A percentile compares a stretch with the other conserved stretches of the same genome.
These are phyloP conservation scores for Bombycilla garrulus DNA, from an alignment of 2,113 vertebrate species.

Conservation along the genomic window DNA sequence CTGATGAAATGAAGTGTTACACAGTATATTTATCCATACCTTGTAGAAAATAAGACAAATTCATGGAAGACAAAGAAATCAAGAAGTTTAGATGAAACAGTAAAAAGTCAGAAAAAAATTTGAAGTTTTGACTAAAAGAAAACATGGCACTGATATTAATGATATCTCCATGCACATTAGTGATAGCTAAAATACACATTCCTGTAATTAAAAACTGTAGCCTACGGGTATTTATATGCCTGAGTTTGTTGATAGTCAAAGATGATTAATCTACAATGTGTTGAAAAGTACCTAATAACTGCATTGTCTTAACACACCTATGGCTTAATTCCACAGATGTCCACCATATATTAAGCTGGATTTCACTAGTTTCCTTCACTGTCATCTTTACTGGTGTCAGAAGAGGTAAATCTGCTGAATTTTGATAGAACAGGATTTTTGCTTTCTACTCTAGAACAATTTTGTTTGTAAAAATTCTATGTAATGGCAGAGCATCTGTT, in stretches of 20 bases:
- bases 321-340: background rate
- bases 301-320: background rate
- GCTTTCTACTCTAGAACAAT: background rate
- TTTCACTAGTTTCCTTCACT: background rate
- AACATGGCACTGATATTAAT: background rate
- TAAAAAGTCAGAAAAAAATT: background rate
- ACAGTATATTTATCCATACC: slow-evolving; percentile 40
- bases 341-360: background rate
- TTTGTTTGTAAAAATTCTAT: background rate
- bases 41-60: background rate
- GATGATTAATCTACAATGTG: background rate
- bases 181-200: background rate
- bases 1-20: slow-evolving; percentile 15
- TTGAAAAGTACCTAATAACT: background rate
- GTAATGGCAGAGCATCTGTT: background rate
- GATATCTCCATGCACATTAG: background rate
- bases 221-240: background rate
- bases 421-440: background rate
- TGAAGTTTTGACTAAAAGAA: background rate
- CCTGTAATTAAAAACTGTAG: background rate
- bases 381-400: background rate
- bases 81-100: background rate
- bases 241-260: background rate
- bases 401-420: background rate
- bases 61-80: background rate